These are phyloP conservation scores for Trichopria drosophilae DNA, from an alignment of 2,888 invertebrate genomes.

Conservation along the genomic window DNA sequence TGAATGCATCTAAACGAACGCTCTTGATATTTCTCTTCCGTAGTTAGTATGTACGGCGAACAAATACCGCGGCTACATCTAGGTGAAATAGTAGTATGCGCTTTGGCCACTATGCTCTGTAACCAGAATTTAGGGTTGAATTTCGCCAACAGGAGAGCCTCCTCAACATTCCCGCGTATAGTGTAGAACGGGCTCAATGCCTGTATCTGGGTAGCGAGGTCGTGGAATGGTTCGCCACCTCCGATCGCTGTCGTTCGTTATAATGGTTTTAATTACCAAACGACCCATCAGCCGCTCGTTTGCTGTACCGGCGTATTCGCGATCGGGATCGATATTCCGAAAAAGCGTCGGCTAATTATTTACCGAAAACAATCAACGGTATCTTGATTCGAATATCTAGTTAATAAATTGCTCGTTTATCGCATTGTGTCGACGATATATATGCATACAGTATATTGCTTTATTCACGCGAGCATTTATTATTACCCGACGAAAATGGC, in stretches of 20 bases:
- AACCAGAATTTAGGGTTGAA: slow-evolving; percentile 40
- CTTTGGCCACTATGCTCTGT: slow-evolving; percentile 27
- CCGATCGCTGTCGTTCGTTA: slow-evolving; percentile 36
- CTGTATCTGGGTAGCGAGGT: slow-evolving; percentile 12
- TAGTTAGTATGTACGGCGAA: too few species aligned
- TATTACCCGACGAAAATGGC: too few species aligned
- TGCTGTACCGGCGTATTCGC: not conserved
- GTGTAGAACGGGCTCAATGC: not conserved
- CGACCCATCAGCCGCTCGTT: not conserved
- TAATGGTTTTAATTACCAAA: slow-evolving; percentile 39
- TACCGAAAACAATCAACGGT: too few species aligned
- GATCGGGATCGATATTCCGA: slow-evolving; percentile 25
- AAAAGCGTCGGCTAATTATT: too few species aligned
- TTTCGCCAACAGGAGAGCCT: slow-evolving; percentile 25
- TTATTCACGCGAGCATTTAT: too few species aligned
- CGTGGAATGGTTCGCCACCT: slow-evolving; percentile 29
- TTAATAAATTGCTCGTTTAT: too few species aligned
- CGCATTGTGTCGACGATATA: too few species aligned
- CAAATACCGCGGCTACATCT: slow-evolving; percentile 27
- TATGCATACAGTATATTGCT: too few species aligned
- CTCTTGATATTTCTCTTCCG: slow-evolving; percentile 33
- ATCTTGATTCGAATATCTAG: too few species aligned
- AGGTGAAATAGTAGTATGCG: slow-evolving; percentile 37
- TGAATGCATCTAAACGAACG: slow-evolving; percentile 30
- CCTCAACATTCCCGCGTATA: not conserved